Base-by-base conservation (phyloP, 2,113 vertebrate species). In the Eublepharis macularius region DNA sequence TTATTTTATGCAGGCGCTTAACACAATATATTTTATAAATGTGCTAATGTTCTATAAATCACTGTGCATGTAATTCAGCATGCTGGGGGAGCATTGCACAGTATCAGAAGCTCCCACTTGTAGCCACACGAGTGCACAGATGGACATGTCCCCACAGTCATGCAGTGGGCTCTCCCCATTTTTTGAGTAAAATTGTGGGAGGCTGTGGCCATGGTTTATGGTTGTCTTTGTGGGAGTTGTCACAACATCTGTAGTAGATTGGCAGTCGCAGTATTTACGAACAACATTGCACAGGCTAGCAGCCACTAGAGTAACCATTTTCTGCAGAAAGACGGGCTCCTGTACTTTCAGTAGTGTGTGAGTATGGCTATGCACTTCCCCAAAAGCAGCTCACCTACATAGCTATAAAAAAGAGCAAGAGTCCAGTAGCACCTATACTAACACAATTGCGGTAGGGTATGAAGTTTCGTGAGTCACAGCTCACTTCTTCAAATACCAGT, bases 1-100 rank as follows among this genome's bases (percentile, higher is more conserved):
- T 96, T 94, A 75, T 96, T 96, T 96, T 95, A 96, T 93, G 94
- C 94, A 32, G 82, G 87, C 70, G 92, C 93, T 95, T 96, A 95
- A 94, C 94, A 45, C 87, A 54, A 76, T 11, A 87, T 79, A 86
- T 95, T 95, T 95, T 96, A 95, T 88, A 94, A 60, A 90, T 1
- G 90, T 86, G 92, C 85, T 87, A 95, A 94, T 94, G 90, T 74
- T 19, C 86, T 3, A 77, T 96, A 96, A 96, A 96, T 96, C 96
- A 95, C 86, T 86, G 3, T 2, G 84, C 90, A 87, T 1, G 47
- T 21, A 79, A 87, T 88, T 91, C 29, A 66, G 87, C 88, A 90
- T 76, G 81, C 89, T 4, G 47, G 74, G 32, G 0, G n/a, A n/a
- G 90, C 19, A 74, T 91, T 87, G 84, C 80, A 80, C 32, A 16